Percentiles rank a stretch among this genome's conserved stretches.
phyloP scores from a whole-genome alignment of 2,797 vertebrate genomes.

The Gephyroberyx darwinii region DNA sequence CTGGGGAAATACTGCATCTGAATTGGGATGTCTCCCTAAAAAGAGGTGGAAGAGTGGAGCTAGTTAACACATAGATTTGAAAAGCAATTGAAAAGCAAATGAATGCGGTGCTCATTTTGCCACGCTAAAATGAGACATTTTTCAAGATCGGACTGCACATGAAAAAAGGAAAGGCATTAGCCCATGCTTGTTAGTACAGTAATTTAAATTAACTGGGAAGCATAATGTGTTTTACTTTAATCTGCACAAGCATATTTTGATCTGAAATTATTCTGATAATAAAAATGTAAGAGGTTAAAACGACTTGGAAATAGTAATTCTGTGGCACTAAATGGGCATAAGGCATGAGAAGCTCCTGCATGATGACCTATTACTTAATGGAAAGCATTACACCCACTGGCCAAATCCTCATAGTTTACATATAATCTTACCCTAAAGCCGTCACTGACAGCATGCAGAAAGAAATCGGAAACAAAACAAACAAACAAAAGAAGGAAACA shows the following conservation, averaged over 20 bases:
- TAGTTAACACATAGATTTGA: background rate
- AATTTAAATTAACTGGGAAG: conserved; percentile 40
- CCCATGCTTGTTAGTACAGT: conserved; percentile 36
- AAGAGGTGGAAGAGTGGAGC: conserved; percentile 32
- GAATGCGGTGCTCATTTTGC: background rate
- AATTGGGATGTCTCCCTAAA: conserved; percentile 78
- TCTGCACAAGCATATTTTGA: conserved; percentile 26
- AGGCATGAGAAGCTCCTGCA: conserved; percentile 39
- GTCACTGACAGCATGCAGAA: conserved; percentile 89
- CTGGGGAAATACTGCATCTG: conserved; percentile 85
- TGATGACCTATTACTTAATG: conserved; percentile 49
- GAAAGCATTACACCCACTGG: conserved; percentile 53
- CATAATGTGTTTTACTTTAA: conserved; percentile 33
- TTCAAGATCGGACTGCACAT: conserved; percentile 39
- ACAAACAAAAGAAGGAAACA: conserved; percentile 60
- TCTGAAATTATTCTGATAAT: conserved; percentile 21
- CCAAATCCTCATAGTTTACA: conserved; percentile 79
- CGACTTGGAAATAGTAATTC: conserved; percentile 41
- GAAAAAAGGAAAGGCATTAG: conserved; percentile 38
- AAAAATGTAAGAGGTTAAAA: conserved; percentile 35
- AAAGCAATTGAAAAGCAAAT: background rate
- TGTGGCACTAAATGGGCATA: conserved; percentile 30
- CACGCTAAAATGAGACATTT: conserved; percentile 5
- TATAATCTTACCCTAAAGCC: conserved; percentile 86
- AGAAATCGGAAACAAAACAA: conserved; percentile 72